Percentiles rank a stretch among this genome's conserved stretches.
Conservation (phyloP, 1,140 invertebrate species). For the Drosophila mauritiana region DNA sequence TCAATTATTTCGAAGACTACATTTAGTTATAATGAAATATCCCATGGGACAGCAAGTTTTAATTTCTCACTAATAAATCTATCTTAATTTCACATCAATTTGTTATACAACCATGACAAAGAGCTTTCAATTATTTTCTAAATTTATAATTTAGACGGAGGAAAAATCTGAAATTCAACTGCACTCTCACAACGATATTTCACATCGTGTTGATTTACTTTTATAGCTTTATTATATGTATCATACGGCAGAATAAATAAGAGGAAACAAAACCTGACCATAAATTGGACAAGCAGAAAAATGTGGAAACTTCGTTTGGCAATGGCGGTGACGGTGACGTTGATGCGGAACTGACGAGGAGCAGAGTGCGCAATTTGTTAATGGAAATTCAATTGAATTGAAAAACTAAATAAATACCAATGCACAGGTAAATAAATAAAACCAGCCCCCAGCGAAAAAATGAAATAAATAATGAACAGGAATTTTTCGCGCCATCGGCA, state of each 20-base stretch:
- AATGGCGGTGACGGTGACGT: constrained; percentile 26
- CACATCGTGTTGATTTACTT: constrained; percentile 21
- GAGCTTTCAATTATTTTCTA: constrained; percentile 27
- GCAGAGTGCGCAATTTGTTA: constrained; percentile 71
- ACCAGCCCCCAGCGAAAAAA: constrained; percentile 4
- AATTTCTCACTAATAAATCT: neutral
- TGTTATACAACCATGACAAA: neutral
- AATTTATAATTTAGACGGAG: constrained; percentile 26
- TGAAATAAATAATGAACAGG: constrained; percentile 61
- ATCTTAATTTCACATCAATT: constrained; percentile 4
- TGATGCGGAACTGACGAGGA: constrained; percentile 42
- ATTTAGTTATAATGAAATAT: neutral
- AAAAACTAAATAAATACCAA: constrained; percentile 72
- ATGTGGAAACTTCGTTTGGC: constrained; percentile 29
- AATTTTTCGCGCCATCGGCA: constrained; percentile 4
- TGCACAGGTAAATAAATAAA: constrained; percentile 62
- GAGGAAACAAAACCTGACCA: constrained; percentile 19
- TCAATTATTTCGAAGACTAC: neutral
- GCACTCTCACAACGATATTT: neutral
- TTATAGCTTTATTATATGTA: constrained; percentile 18
- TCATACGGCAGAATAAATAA: constrained; percentile 17
- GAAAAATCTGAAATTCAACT: constrained; percentile 29
- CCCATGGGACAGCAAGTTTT: no score
- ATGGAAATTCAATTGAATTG: constrained; percentile 79
- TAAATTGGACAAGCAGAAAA: constrained; percentile 44